Conservation (phyloP, 2,797 vertebrate species). For the Synanceia verrucosa region DNA sequence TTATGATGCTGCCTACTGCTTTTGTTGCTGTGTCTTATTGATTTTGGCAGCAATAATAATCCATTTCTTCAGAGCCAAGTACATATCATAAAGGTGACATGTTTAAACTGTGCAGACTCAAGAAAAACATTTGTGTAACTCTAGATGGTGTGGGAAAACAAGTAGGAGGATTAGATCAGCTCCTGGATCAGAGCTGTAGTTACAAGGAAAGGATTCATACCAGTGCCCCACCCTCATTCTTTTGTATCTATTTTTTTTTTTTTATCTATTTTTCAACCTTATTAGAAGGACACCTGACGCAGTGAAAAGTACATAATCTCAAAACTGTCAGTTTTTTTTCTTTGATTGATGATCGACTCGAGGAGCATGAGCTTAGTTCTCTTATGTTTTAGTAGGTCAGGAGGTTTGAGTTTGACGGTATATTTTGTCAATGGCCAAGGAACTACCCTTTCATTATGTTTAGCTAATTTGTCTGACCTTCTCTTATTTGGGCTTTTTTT, state of each 20-base stretch:
- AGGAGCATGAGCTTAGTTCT: background rate
- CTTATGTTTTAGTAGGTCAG: background rate
- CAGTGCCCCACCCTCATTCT: slow-evolving; percentile 6
- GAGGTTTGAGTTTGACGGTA: slow-evolving; percentile 11
- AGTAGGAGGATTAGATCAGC: slow-evolving; percentile 40
- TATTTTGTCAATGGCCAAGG: slow-evolving; percentile 16
- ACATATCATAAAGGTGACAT: slow-evolving; percentile 34
- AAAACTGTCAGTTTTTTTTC: background rate
- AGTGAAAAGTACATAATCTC: background rate
- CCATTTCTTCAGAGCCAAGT: slow-evolving; percentile 3
- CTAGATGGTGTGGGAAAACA: slow-evolving; percentile 43
- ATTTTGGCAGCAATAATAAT: slow-evolving; percentile 21
- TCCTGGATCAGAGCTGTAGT: slow-evolving; percentile 32
- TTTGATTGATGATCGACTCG: background rate
- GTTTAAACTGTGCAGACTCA: slow-evolving; percentile 34
- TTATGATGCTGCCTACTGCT: background rate
- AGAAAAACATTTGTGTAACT: slow-evolving; percentile 54
- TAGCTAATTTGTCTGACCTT: slow-evolving; percentile 29
- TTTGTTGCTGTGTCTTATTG: slow-evolving; percentile 16
- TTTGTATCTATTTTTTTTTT: slow-evolving; percentile 4
- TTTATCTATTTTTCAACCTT: slow-evolving; percentile 2
- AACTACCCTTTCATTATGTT: slow-evolving; percentile 24
- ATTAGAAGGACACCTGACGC: background rate
- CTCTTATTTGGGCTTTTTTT: slow-evolving; percentile 21
- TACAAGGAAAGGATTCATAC: slow-evolving; percentile 7